Evolutionary conservation across 2,888 invertebrate genomes (phyloP).

Genomic region (Biston stratarius): DNA sequence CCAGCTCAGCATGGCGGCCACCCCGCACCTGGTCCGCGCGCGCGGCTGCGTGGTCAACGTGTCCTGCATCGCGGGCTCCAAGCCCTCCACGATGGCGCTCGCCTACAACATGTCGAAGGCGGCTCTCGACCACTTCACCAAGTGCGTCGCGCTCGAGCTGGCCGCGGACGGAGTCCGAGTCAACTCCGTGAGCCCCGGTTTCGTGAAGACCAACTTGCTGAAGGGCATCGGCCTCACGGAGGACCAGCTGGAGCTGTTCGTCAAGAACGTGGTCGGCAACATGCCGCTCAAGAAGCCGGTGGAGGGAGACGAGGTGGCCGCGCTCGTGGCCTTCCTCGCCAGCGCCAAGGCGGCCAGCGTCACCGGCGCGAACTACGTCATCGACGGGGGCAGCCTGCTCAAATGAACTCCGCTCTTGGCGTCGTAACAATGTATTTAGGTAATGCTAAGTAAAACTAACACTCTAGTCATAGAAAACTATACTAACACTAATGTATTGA

Average conservation of each 20-base stretch:
- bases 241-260: conserved; percentile 92
- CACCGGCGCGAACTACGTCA: conserved; percentile 89
- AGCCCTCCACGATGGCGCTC: conserved; percentile 89
- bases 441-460: conserved; percentile 7
- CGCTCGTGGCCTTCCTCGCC: conserved; percentile 95
- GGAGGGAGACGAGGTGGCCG: conserved; percentile 93
- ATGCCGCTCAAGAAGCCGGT: conserved; percentile 96
- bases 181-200: conserved; percentile 98
- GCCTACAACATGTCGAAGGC: conserved; percentile 97
- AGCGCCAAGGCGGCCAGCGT: conserved; percentile 94
- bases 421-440: background rate
- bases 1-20: conserved; percentile 92
- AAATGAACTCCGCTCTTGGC: conserved; percentile 47
- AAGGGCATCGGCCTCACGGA: conserved; percentile 86
- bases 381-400: conserved; percentile 72
- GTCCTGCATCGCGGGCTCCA: conserved; percentile 93
- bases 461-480: conserved; percentile 23
- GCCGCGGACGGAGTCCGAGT: conserved; percentile 93
- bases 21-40: conserved; percentile 92
- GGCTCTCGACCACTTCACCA: conserved; percentile 97
- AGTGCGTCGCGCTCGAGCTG: conserved; percentile 94
- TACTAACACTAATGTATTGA: conserved; percentile 13
- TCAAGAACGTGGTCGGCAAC: conserved; percentile 88
- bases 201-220: conserved; percentile 94
- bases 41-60: conserved; percentile 96